These are phyloP conservation scores for Polypedilum vanderplanki DNA, from an alignment of 1,140 invertebrate species.

Conservation along the genomic window DNA sequence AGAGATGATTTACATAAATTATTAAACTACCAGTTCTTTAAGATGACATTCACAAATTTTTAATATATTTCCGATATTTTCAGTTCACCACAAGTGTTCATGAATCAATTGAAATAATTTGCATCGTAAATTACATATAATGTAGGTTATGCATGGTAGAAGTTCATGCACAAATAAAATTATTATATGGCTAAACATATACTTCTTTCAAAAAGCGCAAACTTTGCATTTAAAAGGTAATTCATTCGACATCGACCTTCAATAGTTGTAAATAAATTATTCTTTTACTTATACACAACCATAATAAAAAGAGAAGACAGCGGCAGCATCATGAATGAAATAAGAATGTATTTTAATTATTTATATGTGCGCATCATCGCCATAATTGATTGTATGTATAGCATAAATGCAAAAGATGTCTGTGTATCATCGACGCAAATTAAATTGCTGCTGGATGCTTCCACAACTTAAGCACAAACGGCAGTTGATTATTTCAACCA, in stretches of 20 bases:
- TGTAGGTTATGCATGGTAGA: neutral
- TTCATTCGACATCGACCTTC: neutral
- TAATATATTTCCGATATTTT: neutral
- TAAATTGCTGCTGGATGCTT: neutral
- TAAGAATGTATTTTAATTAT: neutral
- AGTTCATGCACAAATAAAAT: neutral
- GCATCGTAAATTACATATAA: neutral
- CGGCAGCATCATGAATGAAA: neutral
- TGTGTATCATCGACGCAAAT: neutral
- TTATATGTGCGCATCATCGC: neutral
- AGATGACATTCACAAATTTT: neutral
- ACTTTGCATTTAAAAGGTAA: too few relatives aligned
- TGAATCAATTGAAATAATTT: too few relatives aligned
- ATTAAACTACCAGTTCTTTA: neutral
- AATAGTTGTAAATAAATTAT: neutral
- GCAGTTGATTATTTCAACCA: neutral
- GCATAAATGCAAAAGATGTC: neutral
- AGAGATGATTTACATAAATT: neutral
- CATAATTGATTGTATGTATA: neutral
- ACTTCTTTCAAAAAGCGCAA: neutral
- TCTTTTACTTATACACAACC: neutral
- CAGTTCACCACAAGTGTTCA: too few relatives aligned
- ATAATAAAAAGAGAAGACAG: neutral
- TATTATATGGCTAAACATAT: neutral
- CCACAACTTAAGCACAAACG: neutral